Percentiles rank a stretch among this genome's conserved stretches.
phyloP scores from a whole-genome alignment of 2,113 vertebrate species.

The Cochlearius cochlearius region DNA sequence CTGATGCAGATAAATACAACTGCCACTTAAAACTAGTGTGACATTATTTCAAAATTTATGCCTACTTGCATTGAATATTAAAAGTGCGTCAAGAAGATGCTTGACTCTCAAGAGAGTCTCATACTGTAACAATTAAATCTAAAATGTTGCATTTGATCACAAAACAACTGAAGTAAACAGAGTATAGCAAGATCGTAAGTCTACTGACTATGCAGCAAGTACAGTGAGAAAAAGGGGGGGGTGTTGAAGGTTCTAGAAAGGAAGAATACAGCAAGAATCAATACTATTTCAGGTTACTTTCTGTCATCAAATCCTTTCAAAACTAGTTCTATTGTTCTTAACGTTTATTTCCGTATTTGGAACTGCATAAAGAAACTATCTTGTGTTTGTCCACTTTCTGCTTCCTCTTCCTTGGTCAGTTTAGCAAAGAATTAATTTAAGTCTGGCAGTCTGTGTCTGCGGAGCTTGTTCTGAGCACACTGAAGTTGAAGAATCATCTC shows the following conservation, averaged over 20 bases:
- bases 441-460: background rate
- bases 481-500: background rate
- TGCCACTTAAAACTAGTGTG: background rate
- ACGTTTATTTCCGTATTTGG: rapidly evolving
- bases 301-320: background rate
- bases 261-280: background rate
- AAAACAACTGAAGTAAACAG: background rate
- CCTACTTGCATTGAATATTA: background rate
- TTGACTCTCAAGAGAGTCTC: background rate
- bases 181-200: rapidly evolving
- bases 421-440: background rate
- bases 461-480: background rate
- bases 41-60: background rate
- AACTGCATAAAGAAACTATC: background rate
- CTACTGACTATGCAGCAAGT: background rate
- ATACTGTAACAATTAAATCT: background rate
- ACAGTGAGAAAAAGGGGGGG: background rate
- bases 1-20: background rate
- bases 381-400: background rate
- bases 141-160: background rate
- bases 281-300: background rate
- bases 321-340: background rate
- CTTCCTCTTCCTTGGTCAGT: background rate
- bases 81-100: background rate
- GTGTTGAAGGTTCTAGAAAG: background rate